Base-by-base conservation (phyloP, 1,140 invertebrate genomes). In the Planococcus citri region DNA sequence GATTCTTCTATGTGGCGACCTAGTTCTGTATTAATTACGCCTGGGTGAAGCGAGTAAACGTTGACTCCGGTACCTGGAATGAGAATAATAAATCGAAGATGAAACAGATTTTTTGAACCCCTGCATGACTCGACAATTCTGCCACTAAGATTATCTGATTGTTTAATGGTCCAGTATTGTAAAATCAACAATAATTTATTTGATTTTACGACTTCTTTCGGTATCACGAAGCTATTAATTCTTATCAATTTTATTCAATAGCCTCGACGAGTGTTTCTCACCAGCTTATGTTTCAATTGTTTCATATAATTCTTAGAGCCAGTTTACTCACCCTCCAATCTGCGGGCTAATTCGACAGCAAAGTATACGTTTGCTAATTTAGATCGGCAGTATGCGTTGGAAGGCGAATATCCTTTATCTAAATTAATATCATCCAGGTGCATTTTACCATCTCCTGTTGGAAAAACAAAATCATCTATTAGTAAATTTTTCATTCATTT, bases 281-380 rank as follows among this genome's bases (percentile, higher is more conserved):
- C n/a, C n/a, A n/a, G n/a, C n/a, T n/a, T n/a, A n/a, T n/a, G n/a
- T n/a, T n/a, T n/a, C n/a, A n/a, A n/a, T n/a, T n/a, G n/a, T n/a
- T n/a, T n/a, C n/a, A n/a, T n/a, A n/a, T n/a, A n/a, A n/a, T n/a
- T n/a, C n/a, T n/a, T n/a, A n/a, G n/a, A n/a, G n/a, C n/a, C n/a
- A n/a, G n/a, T n/a, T n/a, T n/a, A 10, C 21, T 72, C 80, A 80
- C 82, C 84, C 80, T 84, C 76, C 1, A 90, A 75, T 72, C 80
- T 76, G 61, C 78, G 79, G 1, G 81, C 78, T 14, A 91, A 76
- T 75, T 89, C 86, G 25, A 78, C 81, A 0, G 85, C 83, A 73
- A 91, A 91, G 21, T 91, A 76, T 37, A 90, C 77, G 73, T 91
- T 88, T 9, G 88, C 87, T 71, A 91, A 72, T 80, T 92, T 91